Evolutionary conservation across 2,797 vertebrate species (phyloP), one percentile per base, ranked within the genome.

Genomic region (Typhlichthys eigenmanni): DNA sequence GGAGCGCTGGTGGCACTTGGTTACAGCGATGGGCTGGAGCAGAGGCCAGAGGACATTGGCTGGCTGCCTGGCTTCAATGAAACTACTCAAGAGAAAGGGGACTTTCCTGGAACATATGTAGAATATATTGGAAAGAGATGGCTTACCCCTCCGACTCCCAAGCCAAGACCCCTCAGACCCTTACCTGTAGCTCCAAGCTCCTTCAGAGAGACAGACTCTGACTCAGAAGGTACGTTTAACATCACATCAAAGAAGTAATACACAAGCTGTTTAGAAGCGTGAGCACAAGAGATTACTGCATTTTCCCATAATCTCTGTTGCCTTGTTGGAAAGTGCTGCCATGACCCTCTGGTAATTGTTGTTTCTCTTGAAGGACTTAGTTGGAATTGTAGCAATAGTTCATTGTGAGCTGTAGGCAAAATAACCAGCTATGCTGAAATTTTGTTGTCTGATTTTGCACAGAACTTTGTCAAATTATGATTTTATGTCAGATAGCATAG

Each of bases 31-130:
- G 96, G 96, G n/a, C 91, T 95, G 75, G 97, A 98, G 84, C 93
- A 95, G 85, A 92, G 93, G 75, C 96, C 97, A 1, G 94, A 98
- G 16, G 94, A 98, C 49, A 96, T 99, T 45, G 96, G 97, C 77
- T 99, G 97, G 97, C 90, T 99, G 56, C 95, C 93, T 57, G 97
- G 97, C 80, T 94, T 92, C 77, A 99, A 99, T 50, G 96, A 98
- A 93, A 97, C 92, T 73, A 98, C 96, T 7, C 96, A 96, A 78
- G 96, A 96, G 81, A 95, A 96, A 16, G 97, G 97, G 3, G 96
- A 98, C 91, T 99, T 98, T 80, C 97, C 97, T 4, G 97, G 97
- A 85, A 98, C 97, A 17, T 99, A 98, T 0, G 97, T 99, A 11
- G 97, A 98, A 86, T 99, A 94, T 78, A 89, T 98, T 1, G 96